A percentile compares a stretch with the other conserved stretches of the same genome.
phyloP scores from a whole-genome alignment of 92 coral and sea anemone genomes.

The Ricordea florida region DNA sequence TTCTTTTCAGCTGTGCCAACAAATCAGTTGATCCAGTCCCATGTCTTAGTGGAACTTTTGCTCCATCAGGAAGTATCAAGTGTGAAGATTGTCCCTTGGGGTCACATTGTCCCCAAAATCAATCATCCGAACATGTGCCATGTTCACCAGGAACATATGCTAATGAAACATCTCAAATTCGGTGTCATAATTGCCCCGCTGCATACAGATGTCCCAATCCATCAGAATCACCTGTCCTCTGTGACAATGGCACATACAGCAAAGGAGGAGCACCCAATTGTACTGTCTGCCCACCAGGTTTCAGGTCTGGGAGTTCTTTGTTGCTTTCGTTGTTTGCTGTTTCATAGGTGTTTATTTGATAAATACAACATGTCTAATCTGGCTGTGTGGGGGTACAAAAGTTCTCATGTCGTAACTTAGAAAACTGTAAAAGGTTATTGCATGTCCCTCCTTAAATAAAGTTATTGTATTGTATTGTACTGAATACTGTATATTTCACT shows the following conservation, averaged over 20 bases:
- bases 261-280: constrained; percentile 70
- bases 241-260: constrained; percentile 75
- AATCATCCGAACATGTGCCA: constrained; percentile 50
- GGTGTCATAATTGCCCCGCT: constrained; percentile 74
- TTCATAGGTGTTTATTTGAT: too few species aligned
- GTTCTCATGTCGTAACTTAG: too few species aligned
- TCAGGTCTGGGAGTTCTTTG: too few species aligned
- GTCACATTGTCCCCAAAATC: constrained; percentile 49
- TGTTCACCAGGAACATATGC: constrained; percentile 82
- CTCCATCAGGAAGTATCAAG: constrained; percentile 63
- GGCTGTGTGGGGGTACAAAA: too few species aligned
- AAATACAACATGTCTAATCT: too few species aligned
- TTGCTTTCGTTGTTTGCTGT: too few species aligned
- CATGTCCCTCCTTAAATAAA: too few species aligned
- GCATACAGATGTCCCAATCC: constrained; percentile 73
- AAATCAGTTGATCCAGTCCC: constrained; percentile 67
- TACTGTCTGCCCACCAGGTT: constrained; percentile 79
- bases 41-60: constrained; percentile 73
- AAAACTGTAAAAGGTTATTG: too few species aligned
- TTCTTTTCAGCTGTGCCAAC: constrained; percentile 71
- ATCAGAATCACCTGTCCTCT: constrained; percentile 59
- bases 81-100: constrained; percentile 69
- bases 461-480: too few species aligned
- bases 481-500: background rate
- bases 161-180: constrained; percentile 32